Percentiles rank a stretch among this genome's conserved stretches.
Conservation (phyloP, 2,113 vertebrate genomes). For the Semicossyphus pulcher region DNA sequence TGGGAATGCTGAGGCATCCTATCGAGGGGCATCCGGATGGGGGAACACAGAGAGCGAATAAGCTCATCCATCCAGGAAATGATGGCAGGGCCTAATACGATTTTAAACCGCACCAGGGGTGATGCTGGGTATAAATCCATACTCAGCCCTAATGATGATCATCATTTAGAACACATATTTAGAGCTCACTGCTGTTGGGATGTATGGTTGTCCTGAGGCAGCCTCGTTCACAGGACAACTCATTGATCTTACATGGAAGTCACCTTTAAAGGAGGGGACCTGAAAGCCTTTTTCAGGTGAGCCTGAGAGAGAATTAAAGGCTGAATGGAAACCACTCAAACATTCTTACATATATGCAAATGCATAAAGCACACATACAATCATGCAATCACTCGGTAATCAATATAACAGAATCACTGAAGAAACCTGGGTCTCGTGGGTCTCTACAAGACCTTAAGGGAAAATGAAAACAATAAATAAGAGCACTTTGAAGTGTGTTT, state of each 20-base stretch:
- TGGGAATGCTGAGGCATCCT: conserved; percentile 75
- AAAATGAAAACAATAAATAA: conserved; percentile 21
- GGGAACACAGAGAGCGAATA: conserved; percentile 59
- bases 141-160: conserved; percentile 72
- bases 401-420: not conserved
- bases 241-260: conserved; percentile 72
- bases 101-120: conserved; percentile 75
- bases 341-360: conserved; percentile 10
- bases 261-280: conserved; percentile 57
- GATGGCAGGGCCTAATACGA: conserved; percentile 70
- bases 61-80: conserved; percentile 77
- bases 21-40: conserved; percentile 72
- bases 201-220: conserved; percentile 68
- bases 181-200: conserved; percentile 66
- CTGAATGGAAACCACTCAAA: too few relatives aligned
- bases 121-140: conserved; percentile 74
- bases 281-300: conserved; percentile 35
- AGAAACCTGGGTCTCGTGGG: not conserved
- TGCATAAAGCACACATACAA: not conserved
- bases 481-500: conserved; percentile 35
- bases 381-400: conserved; percentile 17
- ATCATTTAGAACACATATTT: conserved; percentile 75
- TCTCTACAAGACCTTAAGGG: conserved; percentile 11
- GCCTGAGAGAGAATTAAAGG: not conserved
- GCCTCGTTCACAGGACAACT: conserved; percentile 64